These are phyloP conservation scores for Gobius niger DNA, from an alignment of 2,113 vertebrate species.

Conservation along the genomic window DNA sequence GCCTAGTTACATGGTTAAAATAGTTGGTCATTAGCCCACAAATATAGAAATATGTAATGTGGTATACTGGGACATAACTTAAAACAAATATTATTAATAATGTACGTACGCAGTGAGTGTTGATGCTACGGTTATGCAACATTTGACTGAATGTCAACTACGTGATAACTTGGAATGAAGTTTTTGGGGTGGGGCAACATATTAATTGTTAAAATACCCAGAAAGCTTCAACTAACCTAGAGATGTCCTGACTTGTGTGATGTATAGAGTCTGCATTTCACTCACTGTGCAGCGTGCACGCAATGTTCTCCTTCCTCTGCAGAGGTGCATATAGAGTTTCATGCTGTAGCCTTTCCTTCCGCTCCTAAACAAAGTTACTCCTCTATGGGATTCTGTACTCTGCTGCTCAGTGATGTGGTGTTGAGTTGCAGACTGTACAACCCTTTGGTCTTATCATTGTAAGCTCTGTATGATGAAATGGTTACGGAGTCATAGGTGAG, in stretches of 20 bases:
- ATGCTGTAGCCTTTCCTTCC: slow-evolving; percentile 3
- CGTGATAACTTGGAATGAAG: too few relatives aligned
- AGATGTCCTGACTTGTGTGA: neutral
- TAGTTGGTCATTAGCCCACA: too few relatives aligned
- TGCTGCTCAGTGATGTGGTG: neutral
- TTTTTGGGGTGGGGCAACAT: too few relatives aligned
- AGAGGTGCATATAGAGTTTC: neutral
- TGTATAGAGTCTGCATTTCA: neutral
- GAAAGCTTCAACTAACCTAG: neutral
- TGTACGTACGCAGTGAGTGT: neutral
- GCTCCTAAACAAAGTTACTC: slow-evolving; percentile 14
- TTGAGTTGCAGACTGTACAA: neutral
- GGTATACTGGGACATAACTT: too few relatives aligned
- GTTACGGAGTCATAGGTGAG: too few relatives aligned
- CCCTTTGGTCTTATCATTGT: neutral
- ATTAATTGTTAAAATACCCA: too few relatives aligned
- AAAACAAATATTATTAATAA: too few relatives aligned
- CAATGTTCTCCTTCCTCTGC: neutral
- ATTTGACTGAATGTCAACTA: neutral
- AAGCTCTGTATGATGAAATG: too few relatives aligned
- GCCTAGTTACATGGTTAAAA: too few relatives aligned
- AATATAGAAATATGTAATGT: too few relatives aligned
- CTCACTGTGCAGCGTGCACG: neutral
- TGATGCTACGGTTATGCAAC: neutral
- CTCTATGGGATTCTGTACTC: slow-evolving; percentile 5